phyloP scores from a whole-genome alignment of 2,113 vertebrate species.

The Petromus typicus region DNA sequence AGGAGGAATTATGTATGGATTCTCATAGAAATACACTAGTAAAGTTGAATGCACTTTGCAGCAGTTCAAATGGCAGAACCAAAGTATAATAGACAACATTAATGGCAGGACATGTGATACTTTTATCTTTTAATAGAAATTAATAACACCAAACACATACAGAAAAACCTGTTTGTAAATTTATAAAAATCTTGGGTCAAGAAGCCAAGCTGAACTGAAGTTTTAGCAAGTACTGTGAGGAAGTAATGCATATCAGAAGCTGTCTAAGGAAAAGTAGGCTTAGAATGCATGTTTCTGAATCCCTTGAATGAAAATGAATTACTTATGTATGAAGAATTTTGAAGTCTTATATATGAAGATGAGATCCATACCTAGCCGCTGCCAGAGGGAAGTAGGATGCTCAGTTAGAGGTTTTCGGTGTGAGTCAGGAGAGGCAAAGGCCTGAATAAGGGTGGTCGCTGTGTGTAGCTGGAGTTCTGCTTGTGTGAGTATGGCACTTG shows the following conservation, averaged over 20 bases:
- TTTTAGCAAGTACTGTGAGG: background rate
- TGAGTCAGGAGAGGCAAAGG: background rate
- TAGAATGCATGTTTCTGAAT: background rate
- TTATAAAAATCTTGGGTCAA: background rate
- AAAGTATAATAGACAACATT: constrained; percentile 32
- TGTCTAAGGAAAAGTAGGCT: background rate
- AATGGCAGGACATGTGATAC: background rate
- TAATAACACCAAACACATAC: background rate
- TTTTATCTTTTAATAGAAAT: background rate
- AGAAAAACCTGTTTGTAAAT: background rate
- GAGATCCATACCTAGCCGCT: background rate
- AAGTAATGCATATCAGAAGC: background rate
- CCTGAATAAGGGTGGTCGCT: background rate
- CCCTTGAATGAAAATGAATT: background rate
- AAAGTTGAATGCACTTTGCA: constrained; percentile 25
- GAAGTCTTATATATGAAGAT: background rate
- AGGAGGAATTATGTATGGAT: background rate
- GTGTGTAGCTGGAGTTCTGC: background rate
- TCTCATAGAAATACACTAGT: constrained; percentile 2
- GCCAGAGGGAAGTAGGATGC: background rate
- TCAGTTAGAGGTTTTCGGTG: background rate
- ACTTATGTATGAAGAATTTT: background rate
- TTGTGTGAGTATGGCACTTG: background rate
- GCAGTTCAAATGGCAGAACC: background rate
- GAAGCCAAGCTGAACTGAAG: constrained; percentile 18